These are phyloP conservation scores for Sebastes miniatus DNA, from an alignment of 2,797 vertebrate species.

Conservation along the genomic window DNA sequence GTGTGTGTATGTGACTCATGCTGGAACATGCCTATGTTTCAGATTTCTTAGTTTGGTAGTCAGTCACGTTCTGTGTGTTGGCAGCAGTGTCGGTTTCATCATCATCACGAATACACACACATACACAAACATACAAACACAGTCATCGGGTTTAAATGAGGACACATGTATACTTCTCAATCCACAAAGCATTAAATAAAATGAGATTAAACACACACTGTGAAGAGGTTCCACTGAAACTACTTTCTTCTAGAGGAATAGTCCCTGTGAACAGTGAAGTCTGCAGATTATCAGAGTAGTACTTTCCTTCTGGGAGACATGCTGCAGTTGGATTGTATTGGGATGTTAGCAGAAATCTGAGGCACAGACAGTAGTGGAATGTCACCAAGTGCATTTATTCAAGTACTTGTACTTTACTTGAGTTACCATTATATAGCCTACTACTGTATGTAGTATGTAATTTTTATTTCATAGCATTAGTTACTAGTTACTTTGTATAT, in stretches of 20 bases:
- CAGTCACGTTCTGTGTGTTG: slow-evolving; percentile 69
- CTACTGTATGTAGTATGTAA: too few species aligned
- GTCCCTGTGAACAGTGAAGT: neutral
- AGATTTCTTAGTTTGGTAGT: slow-evolving; percentile 55
- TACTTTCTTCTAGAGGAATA: neutral
- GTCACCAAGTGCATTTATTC: neutral
- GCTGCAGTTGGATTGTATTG: neutral
- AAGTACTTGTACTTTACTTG: neutral
- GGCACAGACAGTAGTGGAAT: too few species aligned
- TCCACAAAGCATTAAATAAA: neutral
- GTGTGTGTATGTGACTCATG: slow-evolving; percentile 64
- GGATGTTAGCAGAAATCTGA: too few species aligned
- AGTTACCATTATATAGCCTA: neutral
- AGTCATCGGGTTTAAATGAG: slow-evolving; percentile 18
- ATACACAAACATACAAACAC: slow-evolving; percentile 11
- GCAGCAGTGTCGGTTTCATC: slow-evolving; percentile 49
- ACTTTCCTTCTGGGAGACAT: neutral
- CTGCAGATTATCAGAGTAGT: neutral
- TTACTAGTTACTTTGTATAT: neutral
- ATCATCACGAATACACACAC: slow-evolving; percentile 40
- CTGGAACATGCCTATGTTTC: slow-evolving; percentile 62
- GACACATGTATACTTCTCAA: neutral
- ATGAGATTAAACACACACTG: neutral
- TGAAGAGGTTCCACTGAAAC: neutral
- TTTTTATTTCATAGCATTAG: neutral